Base-by-base conservation (phyloP, 2,113 vertebrate species). In the Nanorana parkeri region DNA sequence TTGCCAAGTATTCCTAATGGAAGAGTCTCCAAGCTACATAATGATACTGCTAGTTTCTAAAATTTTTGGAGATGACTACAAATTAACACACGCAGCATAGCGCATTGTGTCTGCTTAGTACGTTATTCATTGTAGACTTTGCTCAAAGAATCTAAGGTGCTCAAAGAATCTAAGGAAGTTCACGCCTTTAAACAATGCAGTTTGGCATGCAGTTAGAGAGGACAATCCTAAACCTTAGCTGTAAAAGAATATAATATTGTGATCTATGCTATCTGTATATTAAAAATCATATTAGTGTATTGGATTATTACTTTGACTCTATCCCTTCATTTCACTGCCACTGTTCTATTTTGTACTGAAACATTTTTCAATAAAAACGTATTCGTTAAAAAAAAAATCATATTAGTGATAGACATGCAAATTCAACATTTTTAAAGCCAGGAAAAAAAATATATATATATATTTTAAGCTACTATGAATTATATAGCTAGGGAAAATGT, bases 1-100 rank as follows among this genome's bases (percentile, higher is more conserved):
- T 41, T 56, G 80, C 71, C 71, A 83, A 76, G 41, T 83, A 76
- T 64, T 83, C 21, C 52, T 83, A 83, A 83, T 68, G 71, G 71
- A 82, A 82, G 52, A 41, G 47, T 75, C 67, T 73, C 47, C 60
- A 75, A 75, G 13, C 60, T 67, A 71, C 58, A 36, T 74, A 67
- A 73, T 58, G 28, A 82, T 80, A 69, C 10, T 16, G 13, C 23
- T n/a, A 17, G 68, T 73, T 64, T 52, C 17, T 10, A 52, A 5
- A 11, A 29, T 61, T 32, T 74, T 81, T 66, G 41, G 29, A 72
- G 16, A 81, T 6, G 61, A 24, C 58, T 29, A 26, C 19, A 56
- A 82, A 29, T 41, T 56, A 47, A 55, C 63, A 82, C 68, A 67
- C 64, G 68, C 51, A 68, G 16, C 3, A 47, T 58, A 47, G 23